Conservation (phyloP, 2,888 invertebrate genomes). For the Phania funesta region DNA sequence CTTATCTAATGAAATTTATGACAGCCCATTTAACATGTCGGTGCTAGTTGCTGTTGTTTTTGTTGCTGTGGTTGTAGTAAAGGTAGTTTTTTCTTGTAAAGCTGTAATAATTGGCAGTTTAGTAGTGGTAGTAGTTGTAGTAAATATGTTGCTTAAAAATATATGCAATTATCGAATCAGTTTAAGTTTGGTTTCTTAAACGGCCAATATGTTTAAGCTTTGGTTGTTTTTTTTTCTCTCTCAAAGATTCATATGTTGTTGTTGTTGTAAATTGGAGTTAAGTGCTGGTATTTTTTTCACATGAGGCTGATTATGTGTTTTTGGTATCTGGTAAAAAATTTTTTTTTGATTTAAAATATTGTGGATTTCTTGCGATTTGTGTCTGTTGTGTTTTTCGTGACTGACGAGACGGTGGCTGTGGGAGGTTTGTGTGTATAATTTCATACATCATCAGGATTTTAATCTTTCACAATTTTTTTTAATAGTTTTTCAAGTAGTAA, state of each 20-base stretch:
- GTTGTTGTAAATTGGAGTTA: slow-evolving; percentile 37
- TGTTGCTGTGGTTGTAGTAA: slow-evolving; percentile 19
- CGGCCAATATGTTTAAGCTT: background rate
- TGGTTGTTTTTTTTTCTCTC: background rate
- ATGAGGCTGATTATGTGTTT: slow-evolving; percentile 3
- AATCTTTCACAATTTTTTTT: background rate
- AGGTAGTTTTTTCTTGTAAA: slow-evolving; percentile 33
- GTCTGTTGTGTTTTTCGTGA: background rate
- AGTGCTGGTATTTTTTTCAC: slow-evolving; percentile 10
- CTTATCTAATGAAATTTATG: background rate
- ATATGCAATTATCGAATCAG: slow-evolving; percentile 13
- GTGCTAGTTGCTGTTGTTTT: slow-evolving; percentile 8
- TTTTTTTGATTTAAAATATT: background rate
- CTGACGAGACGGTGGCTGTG: background rate
- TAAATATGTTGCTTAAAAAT: slow-evolving; percentile 29
- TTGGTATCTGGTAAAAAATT: background rate
- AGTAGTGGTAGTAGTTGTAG: background rate
- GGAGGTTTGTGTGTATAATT: background rate
- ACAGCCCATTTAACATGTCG: background rate
- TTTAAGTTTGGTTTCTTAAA: background rate
- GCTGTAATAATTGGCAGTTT: slow-evolving; percentile 9
- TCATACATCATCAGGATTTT: slow-evolving; percentile 49
- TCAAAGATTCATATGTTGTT: slow-evolving; percentile 2
- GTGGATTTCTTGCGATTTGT: background rate
- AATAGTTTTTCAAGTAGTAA: background rate